Percentiles rank a stretch among this genome's conserved stretches.
phyloP scores from a whole-genome alignment of 2,888 invertebrate species.

The Meandrusa payeni region DNA sequence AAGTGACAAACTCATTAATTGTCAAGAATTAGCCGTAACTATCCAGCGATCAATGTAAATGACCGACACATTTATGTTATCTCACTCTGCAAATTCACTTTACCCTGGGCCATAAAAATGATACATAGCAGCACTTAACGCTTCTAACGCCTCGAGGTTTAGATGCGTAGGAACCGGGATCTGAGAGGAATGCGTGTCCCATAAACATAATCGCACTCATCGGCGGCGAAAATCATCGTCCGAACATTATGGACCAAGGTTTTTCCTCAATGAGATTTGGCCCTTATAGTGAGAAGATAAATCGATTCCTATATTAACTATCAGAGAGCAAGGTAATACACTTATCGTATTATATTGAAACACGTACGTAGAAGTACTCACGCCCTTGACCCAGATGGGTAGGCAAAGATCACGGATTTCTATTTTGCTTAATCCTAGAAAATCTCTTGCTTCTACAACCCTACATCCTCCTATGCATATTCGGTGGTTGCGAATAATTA shows the following conservation, averaged over 20 bases:
- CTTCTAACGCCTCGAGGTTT: conserved; percentile 51
- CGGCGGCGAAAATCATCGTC: conserved; percentile 35
- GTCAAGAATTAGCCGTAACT: conserved; percentile 25
- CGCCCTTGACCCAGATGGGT: too few species aligned
- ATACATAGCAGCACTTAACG: conserved; percentile 40
- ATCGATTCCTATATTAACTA: background rate
- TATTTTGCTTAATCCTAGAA: too few species aligned
- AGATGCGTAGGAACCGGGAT: conserved; percentile 35
- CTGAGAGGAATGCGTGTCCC: conserved; percentile 48
- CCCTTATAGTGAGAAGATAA: background rate
- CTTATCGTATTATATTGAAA: too few species aligned
- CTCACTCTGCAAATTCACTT: conserved; percentile 74
- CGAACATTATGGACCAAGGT: conserved; percentile 8
- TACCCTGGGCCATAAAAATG: conserved; percentile 63
- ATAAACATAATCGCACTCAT: conserved; percentile 74
- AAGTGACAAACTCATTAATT: conserved; percentile 11
- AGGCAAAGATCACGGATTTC: too few species aligned
- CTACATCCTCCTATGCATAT: too few species aligned
- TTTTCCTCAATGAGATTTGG: conserved; percentile 14
- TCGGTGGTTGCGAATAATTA: too few species aligned
- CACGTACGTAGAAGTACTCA: too few species aligned
- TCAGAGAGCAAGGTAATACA: too few species aligned
- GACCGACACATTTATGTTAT: conserved; percentile 70
- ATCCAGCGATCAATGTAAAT: conserved; percentile 56
- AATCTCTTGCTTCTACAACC: too few species aligned